Conservation (phyloP, 92 coral and sea anemone genomes). For the Phenganax marumi region DNA sequence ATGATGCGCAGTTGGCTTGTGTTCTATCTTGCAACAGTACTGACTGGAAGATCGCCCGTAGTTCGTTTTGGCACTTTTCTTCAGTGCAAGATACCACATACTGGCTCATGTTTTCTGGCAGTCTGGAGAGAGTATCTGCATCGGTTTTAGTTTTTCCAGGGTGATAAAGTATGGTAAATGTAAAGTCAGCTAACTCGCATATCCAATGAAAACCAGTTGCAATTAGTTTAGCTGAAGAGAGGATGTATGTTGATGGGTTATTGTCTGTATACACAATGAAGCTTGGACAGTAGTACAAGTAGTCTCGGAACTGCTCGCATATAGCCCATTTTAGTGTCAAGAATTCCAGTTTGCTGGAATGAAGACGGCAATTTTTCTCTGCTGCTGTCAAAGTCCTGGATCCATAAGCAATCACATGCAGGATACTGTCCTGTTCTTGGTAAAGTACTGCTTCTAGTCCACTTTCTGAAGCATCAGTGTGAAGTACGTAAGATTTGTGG, state of each 20-base stretch:
- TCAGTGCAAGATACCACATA: no score
- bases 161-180: slow-evolving; percentile 49
- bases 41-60: slow-evolving; percentile 2
- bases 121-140: no score
- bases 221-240: no score
- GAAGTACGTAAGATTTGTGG: slow-evolving; percentile 39
- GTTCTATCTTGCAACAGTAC: background rate
- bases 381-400: no score
- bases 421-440: slow-evolving; percentile 40
- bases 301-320: slow-evolving; percentile 44
- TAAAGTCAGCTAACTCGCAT: slow-evolving; percentile 45
- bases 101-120: no score
- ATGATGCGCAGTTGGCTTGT: slow-evolving; percentile 29
- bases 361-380: slow-evolving; percentile 12
- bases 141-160: slow-evolving; percentile 34
- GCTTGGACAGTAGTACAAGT: slow-evolving; percentile 42
- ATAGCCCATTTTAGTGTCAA: slow-evolving; percentile 54
- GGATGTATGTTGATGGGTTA: no score
- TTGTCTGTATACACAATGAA: slow-evolving; percentile 38
- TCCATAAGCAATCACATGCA: slow-evolving; percentile 51
- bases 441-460: slow-evolving; percentile 57
- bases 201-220: slow-evolving; percentile 58
- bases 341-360: no score
- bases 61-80: slow-evolving; percentile 12
- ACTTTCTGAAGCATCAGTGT: slow-evolving; percentile 41